A percentile compares a stretch with the other conserved stretches of the same genome.
Conservation (phyloP, 1,140 invertebrate genomes). For the Drosophila aff. region DNA sequence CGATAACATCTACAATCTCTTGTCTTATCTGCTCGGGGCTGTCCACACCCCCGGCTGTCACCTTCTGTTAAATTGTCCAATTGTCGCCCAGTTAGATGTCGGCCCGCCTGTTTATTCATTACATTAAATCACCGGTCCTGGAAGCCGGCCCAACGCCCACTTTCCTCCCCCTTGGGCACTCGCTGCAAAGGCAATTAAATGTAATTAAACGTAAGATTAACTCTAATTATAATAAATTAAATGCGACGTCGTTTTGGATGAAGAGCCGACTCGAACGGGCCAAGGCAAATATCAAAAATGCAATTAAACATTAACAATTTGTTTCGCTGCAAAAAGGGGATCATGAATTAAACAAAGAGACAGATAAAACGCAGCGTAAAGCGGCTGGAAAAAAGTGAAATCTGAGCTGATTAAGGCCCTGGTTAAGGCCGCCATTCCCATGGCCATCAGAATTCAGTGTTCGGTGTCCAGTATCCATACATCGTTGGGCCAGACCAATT, state of each 20-base stretch:
- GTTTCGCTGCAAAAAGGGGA: conserved; percentile 35
- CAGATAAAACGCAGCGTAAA: conserved; percentile 25
- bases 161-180: neutral
- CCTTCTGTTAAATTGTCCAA: conserved; percentile 45
- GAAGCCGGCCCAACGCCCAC: neutral
- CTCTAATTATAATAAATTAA: conserved; percentile 82
- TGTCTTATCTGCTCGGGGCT: conserved; percentile 24
- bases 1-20: conserved; percentile 39
- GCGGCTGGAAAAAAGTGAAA: conserved; percentile 22
- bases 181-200: conserved; percentile 67
- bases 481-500: conserved; percentile 49
- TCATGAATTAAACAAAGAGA: conserved; percentile 38
- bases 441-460: conserved; percentile 2
- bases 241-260: conserved; percentile 47
- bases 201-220: conserved; percentile 81
- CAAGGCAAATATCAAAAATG: conserved; percentile 65
- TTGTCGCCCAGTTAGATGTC: conserved; percentile 41
- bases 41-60: conserved; percentile 42
- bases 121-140: conserved; percentile 52
- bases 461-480: neutral
- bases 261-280: conserved; percentile 40
- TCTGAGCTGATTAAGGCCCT: conserved; percentile 61
- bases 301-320: conserved; percentile 74
- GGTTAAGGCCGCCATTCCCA: conserved; percentile 39
- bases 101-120: conserved; percentile 67